phyloP scores from a whole-genome alignment of 1,140 invertebrate species.

The Aphaenogaster ashmeadi region DNA sequence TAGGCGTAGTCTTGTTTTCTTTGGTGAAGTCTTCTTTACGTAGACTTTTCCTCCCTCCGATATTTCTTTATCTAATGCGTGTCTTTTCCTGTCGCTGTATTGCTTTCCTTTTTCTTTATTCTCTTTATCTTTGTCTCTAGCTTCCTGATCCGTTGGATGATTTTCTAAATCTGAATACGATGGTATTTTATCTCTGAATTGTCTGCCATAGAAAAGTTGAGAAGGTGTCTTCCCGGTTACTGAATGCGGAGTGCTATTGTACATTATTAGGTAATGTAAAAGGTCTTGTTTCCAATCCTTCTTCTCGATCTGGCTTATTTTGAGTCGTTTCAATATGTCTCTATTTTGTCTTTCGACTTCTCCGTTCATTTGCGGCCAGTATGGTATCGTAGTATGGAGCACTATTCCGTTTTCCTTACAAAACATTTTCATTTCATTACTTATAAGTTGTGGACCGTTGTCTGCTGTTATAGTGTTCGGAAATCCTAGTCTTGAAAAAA shows the following conservation, averaged over 20 bases:
- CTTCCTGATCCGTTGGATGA: not conserved
- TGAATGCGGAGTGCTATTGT: not conserved
- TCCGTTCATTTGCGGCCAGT: not conserved
- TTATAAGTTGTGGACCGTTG: not conserved
- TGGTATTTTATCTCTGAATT: not conserved
- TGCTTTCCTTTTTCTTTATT: not conserved
- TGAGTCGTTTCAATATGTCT: not conserved
- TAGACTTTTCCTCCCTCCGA: not conserved
- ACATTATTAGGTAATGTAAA: not conserved
- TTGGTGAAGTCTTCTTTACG: not conserved
- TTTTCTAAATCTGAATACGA: not conserved
- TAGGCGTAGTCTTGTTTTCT: no score
- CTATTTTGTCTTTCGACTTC: not conserved
- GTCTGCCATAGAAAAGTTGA: not conserved
- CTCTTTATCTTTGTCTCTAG: not conserved
- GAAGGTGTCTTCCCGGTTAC: not conserved
- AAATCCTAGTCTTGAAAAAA: not conserved
- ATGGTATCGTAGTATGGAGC: not conserved
- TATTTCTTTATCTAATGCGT: not conserved
- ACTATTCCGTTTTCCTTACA: not conserved
- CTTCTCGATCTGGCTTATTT: not conserved
- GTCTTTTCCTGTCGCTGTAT: not conserved
- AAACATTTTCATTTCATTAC: not conserved
- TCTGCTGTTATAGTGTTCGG: not conserved
- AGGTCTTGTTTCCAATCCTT: not conserved